Percentiles rank a stretch among this genome's conserved stretches.
Evolutionary conservation across 1,140 invertebrate genomes (phyloP).

Genomic region (Halesus radiatus): DNA sequence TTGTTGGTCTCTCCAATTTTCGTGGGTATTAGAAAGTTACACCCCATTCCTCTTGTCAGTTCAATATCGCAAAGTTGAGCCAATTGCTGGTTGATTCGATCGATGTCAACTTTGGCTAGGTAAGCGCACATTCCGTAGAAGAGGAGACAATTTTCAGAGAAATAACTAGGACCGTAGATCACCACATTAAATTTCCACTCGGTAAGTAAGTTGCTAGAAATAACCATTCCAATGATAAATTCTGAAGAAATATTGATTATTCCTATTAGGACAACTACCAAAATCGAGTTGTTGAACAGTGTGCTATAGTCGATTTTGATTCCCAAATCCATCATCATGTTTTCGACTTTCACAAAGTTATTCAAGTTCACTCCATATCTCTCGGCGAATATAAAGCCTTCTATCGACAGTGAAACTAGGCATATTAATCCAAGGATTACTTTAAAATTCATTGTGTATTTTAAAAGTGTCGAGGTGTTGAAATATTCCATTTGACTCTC

Average conservation of each 20-base stretch:
- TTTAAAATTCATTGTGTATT: background rate
- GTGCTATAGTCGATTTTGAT: background rate
- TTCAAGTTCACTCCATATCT: background rate
- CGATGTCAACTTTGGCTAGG: background rate
- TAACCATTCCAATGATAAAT: background rate
- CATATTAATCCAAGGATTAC: background rate
- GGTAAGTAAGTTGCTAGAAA: background rate
- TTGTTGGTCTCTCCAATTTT: background rate
- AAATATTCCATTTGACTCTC: background rate
- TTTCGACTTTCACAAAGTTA: background rate
- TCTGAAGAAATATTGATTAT: background rate
- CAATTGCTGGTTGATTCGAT: background rate
- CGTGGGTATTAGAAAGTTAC: background rate
- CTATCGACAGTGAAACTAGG: background rate
- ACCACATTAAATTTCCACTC: background rate
- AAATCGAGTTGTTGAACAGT: background rate
- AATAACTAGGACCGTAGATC: background rate
- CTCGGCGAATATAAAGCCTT: background rate
- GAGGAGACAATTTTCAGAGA: background rate
- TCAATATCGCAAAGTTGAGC: no score
- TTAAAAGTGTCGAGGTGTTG: background rate
- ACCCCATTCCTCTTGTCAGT: background rate
- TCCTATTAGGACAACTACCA: background rate
- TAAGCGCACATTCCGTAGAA: background rate
- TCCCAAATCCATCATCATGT: background rate